Conservation (phyloP, 2,113 vertebrate genomes). For the Caracal caracal region DNA sequence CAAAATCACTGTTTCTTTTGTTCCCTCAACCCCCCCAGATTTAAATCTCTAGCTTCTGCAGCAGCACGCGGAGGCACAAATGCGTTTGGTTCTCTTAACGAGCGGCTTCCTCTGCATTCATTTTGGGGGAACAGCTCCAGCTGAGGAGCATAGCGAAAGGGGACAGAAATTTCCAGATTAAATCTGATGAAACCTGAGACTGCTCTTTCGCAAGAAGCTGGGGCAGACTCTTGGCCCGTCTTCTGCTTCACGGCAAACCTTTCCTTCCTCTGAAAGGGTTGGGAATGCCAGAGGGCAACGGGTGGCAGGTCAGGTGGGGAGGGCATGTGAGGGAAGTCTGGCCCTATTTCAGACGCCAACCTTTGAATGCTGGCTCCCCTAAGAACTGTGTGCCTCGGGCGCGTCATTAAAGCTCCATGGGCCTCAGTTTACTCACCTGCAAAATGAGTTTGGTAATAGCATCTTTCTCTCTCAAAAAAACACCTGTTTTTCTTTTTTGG, state of each 20-base stretch:
- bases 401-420: accelerated
- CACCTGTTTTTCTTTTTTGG: background rate
- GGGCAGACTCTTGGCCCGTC: background rate
- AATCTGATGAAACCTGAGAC: background rate
- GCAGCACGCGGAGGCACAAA: background rate
- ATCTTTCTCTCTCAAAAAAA: background rate
- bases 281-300: accelerated
- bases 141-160: background rate
- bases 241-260: background rate
- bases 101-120: background rate
- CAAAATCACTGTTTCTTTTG: background rate
- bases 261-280: accelerated
- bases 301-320: accelerated
- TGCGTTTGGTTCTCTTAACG: background rate
- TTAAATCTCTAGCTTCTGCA: background rate
- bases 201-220: accelerated
- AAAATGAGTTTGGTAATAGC: background rate
- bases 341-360: accelerated
- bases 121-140: background rate
- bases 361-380: accelerated
- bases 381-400: too few species aligned
- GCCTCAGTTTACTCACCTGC: background rate
- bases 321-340: accelerated
- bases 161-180: background rate
- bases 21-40: background rate